Evolutionary conservation across 2,113 vertebrate genomes (phyloP), one percentile per base, ranked within the genome.

Genomic region (Coptodon rendalli): DNA sequence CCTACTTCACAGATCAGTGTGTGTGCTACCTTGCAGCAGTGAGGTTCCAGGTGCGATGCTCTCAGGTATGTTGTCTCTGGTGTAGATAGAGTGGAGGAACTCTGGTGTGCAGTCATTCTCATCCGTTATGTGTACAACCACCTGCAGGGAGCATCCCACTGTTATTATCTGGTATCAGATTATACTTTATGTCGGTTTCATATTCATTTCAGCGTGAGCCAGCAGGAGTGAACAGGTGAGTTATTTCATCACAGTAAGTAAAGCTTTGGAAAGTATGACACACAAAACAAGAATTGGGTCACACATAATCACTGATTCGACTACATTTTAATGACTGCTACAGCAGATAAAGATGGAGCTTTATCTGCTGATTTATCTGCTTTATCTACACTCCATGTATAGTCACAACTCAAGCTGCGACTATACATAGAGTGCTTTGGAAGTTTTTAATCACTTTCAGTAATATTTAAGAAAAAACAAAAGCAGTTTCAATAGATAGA

Each of bases 61-160:
- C 95, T 98, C 98, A 0, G 97, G 96, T 84, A 98, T 61, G 34
- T 96, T 97, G 93, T 98, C 97, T 91, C 96, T 94, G 89, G 96
- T 98, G 95, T 98, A 98, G 93, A 98, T 98, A 86, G 97, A 96
- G 76, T 95, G 96, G 34, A 97, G 96, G 94, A 98, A 98, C 92
- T 98, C 98, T 0, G 98, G 98, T 7, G 96, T 97, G 91, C 98
- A 98, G 95, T 98, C 98, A 0, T 98, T 98, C 86, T 97, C 97
- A 1, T 98, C 98, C 0, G 94, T 97, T 85, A 98, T 96, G 61
- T 97, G 97, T 36, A 98, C 95, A 36, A 96, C 84, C 4, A 98
- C 97, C 98, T 98, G 92, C 36, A 89, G 87, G 61, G 19, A 31
- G 17, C 36, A 52, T 12, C 14, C 50, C 10, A 9, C 6, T 9